Base-by-base conservation (phyloP, 2,113 vertebrate genomes). In the Daboia siamensis region DNA sequence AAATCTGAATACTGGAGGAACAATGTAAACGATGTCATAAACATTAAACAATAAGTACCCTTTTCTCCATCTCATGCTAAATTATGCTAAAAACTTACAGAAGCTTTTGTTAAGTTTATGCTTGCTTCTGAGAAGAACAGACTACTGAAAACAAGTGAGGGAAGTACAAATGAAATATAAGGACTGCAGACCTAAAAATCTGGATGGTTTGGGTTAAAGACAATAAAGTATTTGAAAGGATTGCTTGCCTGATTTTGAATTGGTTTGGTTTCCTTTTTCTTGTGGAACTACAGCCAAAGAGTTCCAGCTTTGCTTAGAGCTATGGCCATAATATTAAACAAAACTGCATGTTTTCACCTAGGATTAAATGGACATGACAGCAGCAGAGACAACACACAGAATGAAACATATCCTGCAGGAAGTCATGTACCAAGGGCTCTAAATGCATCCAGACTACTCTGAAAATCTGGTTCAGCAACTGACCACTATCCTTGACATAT, bases 281-380 rank as follows among this genome's bases (percentile, higher is more conserved):
- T 26, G 3, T 85, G 23, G 29, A 86, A 91, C 90, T 59, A 23
- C 46, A n/a, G 24, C 10, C 26, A 24, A 87, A 59, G 44, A 69
- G 11, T 91, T 91, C 69, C 26, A 91, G n/a, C n/a, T 88, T 11
- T 26, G 23, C 51, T 69, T 29, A 4, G 44, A 44, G 61, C 33
- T 10, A 92, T 15, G 26, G 8, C 12, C 51, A 55, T 24, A 29
- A 11, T 29, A 24, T 88, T 39, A 46, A 87, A 44, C n/a, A 61
- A 91, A 91, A 84, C 74, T 39, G 57, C 44, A 92, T 29, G 20
- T 88, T 92, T 69, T 89, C 59, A 61, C 21, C 56, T 69, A 64
- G 39, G 86, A 91, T 88, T 88, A 87, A 88, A 69, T 69, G 59
- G 59, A 29, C 61, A 88, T 87, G 29, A 59, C 55, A 91, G 44